These are phyloP conservation scores for Cremastobaeus sp. DNA, from an alignment of 2,888 invertebrate species.

Conservation along the genomic window DNA sequence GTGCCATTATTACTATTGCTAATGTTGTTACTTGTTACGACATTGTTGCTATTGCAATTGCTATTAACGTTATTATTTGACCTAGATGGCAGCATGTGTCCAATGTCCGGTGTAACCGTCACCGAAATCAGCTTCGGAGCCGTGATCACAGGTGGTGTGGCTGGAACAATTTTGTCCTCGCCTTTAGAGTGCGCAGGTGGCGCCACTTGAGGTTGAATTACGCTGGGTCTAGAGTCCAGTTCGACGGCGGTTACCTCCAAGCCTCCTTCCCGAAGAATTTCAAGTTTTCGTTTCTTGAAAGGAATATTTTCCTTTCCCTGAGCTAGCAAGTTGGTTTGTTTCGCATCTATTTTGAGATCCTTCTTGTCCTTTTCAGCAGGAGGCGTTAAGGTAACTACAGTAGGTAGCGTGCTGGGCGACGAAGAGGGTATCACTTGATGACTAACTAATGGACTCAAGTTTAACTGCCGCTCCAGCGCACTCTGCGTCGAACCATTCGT, in stretches of 20 bases:
- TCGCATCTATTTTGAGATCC: constrained; percentile 73
- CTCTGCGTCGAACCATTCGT: constrained; percentile 68
- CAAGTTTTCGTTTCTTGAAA: constrained; percentile 85
- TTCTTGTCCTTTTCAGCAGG: constrained; percentile 78
- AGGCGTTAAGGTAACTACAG: constrained; percentile 77
- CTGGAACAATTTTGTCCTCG: constrained; percentile 66
- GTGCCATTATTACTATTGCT: constrained; percentile 41
- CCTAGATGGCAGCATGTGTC: constrained; percentile 75
- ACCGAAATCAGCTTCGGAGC: constrained; percentile 77
- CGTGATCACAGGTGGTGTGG: constrained; percentile 70
- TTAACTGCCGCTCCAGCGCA: constrained; percentile 72
- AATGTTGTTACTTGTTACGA: constrained; percentile 22
- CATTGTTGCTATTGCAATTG: constrained; percentile 53
- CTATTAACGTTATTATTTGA: constrained; percentile 4
- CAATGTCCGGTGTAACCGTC: constrained; percentile 79
- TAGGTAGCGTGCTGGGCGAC: constrained; percentile 72
- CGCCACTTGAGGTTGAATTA: constrained; percentile 79
- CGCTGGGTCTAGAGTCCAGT: constrained; percentile 75
- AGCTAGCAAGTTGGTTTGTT: constrained; percentile 76
- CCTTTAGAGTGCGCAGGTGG: constrained; percentile 74
- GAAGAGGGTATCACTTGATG: constrained; percentile 69
- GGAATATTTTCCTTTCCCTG: constrained; percentile 82
- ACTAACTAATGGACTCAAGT: constrained; percentile 69
- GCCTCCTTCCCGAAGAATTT: constrained; percentile 87
- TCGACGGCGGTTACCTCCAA: constrained; percentile 86